These are phyloP conservation scores for Polyploca ridens DNA, from an alignment of 2,888 invertebrate species.

Conservation along the genomic window DNA sequence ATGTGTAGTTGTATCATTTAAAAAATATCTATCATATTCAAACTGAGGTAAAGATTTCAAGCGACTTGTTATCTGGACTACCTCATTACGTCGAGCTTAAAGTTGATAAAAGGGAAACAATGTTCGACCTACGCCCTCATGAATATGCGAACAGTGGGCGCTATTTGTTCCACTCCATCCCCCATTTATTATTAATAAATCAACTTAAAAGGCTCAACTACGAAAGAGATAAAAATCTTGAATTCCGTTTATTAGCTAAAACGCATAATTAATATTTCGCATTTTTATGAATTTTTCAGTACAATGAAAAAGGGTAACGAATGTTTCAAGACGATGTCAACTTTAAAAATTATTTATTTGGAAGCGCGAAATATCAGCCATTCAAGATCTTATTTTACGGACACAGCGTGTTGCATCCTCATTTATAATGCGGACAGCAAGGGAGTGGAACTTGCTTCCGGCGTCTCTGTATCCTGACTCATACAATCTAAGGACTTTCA, in stretches of 20 bases:
- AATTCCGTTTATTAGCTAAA: not conserved
- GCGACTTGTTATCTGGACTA: not conserved
- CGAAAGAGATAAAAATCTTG: not conserved
- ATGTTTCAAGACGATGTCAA: too few species aligned
- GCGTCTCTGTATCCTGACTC: too few species aligned
- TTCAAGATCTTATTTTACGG: too few species aligned
- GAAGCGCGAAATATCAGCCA: too few species aligned
- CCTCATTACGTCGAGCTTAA: slow-evolving; percentile 7
- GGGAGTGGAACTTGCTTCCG: too few species aligned
- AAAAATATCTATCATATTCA: not conserved
- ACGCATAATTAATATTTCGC: not conserved
- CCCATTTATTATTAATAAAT: slow-evolving; percentile 25
- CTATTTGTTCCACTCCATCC: slow-evolving; percentile 25
- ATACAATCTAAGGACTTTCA: too few species aligned
- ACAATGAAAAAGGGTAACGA: too few species aligned
- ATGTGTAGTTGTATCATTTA: not conserved
- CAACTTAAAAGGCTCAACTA: slow-evolving; percentile 6
- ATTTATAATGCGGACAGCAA: too few species aligned
- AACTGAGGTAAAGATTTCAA: not conserved
- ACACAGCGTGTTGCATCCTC: too few species aligned
- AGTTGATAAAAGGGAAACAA: slow-evolving; percentile 22
- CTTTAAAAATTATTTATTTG: too few species aligned
- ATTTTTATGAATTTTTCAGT: not conserved
- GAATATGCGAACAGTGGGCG: slow-evolving; percentile 31
- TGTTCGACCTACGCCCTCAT: slow-evolving; percentile 27